A percentile compares a stretch with the other conserved stretches of the same genome.
Evolutionary conservation across 1,140 invertebrate genomes (phyloP).

Genomic region (Anastrepha obliqua): DNA sequence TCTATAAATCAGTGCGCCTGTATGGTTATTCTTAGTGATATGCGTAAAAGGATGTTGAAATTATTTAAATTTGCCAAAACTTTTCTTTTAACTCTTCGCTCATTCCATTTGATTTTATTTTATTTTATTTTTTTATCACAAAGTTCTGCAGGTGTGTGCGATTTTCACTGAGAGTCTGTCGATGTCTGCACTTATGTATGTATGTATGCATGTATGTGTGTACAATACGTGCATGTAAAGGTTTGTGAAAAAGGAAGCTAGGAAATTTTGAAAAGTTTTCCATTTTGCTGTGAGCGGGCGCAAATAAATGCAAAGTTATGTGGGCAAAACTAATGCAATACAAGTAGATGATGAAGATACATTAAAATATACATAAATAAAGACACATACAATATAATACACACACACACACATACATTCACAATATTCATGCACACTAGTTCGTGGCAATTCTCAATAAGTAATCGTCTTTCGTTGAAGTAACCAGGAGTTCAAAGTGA

Average conservation of each 20-base stretch:
- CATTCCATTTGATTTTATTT: not conserved
- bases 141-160: not conserved
- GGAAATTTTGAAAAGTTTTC: not conserved
- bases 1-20: not conserved
- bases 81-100: conserved; percentile 39
- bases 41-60: conserved; percentile 22
- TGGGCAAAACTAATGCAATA: conserved; percentile 44
- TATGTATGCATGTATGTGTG: not conserved
- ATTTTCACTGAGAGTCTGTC: too few relatives aligned
- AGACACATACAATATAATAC: not conserved
- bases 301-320: conserved; percentile 45
- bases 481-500: not conserved
- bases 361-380: not conserved
- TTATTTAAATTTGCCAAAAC: conserved; percentile 51
- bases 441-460: not conserved
- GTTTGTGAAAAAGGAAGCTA: not conserved
- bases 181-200: not conserved
- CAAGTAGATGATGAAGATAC: not conserved
- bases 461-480: not conserved
- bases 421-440: too few relatives aligned
- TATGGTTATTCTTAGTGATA: conserved; percentile 6
- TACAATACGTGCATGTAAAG: not conserved
- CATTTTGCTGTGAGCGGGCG: not conserved
- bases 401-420: too few relatives aligned
- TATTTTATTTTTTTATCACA: not conserved